Evolutionary conservation across 1,140 invertebrate species (phyloP).

Genomic region (Procambarus clarkii): DNA sequence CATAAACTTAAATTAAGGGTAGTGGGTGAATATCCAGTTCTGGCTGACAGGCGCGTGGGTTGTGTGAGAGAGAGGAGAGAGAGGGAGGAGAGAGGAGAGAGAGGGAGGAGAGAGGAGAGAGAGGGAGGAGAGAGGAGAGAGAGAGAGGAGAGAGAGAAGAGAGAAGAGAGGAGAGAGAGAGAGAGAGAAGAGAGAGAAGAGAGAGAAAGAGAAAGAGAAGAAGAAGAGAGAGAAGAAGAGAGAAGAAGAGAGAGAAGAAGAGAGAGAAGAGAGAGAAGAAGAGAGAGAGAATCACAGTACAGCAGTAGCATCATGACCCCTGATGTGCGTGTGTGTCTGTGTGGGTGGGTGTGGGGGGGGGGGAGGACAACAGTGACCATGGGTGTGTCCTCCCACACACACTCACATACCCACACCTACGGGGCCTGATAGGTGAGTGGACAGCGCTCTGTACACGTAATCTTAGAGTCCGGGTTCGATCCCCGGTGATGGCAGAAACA

Average conservation of each 20-base stretch:
- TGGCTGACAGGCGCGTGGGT: not conserved
- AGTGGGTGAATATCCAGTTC: not conserved
- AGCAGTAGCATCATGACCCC: no score
- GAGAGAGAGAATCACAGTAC: not conserved
- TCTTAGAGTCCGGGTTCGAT: no score
- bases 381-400: no score
- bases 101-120: not conserved
- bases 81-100: no score
- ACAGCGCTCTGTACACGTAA: no score
- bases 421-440: no score
- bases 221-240: not conserved
- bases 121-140: not conserved
- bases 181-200: not conserved
- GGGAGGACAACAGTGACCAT: no score
- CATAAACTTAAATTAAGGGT: conserved; percentile 55
- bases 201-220: not conserved
- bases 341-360: no score
- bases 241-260: not conserved
- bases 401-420: no score
- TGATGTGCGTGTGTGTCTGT: no score
- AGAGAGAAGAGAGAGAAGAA: not conserved
- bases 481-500: no score
- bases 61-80: not conserved
- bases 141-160: not conserved
- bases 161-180: not conserved